Conservation (phyloP, 2,888 invertebrate genomes). For the Xestoiulus laeticollis region DNA sequence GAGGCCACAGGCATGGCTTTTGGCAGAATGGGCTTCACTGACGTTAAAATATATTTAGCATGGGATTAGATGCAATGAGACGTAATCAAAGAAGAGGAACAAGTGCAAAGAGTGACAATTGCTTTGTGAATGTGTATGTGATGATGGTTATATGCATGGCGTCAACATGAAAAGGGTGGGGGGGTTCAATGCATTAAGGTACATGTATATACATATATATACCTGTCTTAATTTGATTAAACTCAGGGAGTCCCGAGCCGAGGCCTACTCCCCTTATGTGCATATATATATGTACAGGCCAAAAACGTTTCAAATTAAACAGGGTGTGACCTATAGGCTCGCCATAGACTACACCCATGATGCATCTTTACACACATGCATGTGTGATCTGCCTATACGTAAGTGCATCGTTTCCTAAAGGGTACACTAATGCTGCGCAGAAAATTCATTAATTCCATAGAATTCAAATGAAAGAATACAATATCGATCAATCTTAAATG, state of each 20-base stretch:
- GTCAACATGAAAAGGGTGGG: constrained; percentile 49
- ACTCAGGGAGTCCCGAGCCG: constrained; percentile 49
- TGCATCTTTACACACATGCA: constrained; percentile 42
- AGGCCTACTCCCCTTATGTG: constrained; percentile 47
- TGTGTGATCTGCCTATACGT: constrained; percentile 32
- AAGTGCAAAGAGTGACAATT: constrained; percentile 43
- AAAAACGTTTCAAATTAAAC: constrained; percentile 50
- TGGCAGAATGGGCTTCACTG: constrained; percentile 25
- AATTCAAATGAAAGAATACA: background rate
- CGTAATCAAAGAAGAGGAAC: constrained; percentile 41
- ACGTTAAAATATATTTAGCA: constrained; percentile 10
- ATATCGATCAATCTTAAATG: background rate
- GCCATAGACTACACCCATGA: constrained; percentile 44
- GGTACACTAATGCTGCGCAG: background rate
- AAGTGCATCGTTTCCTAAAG: constrained; percentile 24
- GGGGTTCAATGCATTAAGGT: constrained; percentile 42
- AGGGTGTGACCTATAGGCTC: constrained; percentile 49
- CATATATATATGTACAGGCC: constrained; percentile 37
- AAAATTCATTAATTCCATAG: background rate
- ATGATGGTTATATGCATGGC: constrained; percentile 44
- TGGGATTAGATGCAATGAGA: constrained; percentile 35
- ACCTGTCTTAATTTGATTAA: constrained; percentile 50
- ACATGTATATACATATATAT: constrained; percentile 17
- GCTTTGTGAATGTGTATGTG: constrained; percentile 46
- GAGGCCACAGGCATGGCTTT: background rate